These are phyloP conservation scores for Sipha flava DNA, from an alignment of 1,140 invertebrate species.

Conservation along the genomic window DNA sequence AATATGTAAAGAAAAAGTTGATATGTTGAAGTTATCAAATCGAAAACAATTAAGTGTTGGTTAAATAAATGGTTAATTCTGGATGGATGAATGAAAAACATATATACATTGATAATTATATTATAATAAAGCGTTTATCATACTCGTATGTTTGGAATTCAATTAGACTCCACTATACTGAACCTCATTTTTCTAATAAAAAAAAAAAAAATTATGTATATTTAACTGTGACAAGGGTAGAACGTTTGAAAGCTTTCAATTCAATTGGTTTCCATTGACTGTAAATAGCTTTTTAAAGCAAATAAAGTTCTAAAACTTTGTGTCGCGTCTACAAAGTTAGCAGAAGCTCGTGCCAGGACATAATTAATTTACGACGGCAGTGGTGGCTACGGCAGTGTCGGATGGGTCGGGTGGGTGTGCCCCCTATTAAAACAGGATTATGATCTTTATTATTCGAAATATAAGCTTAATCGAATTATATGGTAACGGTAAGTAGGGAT, in stretches of 20 bases:
- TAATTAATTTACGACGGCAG: constrained; percentile 13
- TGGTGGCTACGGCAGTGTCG: not conserved
- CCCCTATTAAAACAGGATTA: not conserved
- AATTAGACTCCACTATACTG: not conserved
- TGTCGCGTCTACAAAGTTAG: constrained; percentile 20
- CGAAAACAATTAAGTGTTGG: no score
- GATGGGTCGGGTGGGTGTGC: not conserved
- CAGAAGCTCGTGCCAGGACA: constrained; percentile 15
- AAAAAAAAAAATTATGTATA: not conserved
- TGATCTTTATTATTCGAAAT: not conserved
- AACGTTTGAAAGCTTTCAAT: not conserved
- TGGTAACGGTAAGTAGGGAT: not conserved
- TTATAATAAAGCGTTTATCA: not conserved
- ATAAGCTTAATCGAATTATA: not conserved
- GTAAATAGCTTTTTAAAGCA: not conserved
- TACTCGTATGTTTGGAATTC: not conserved
- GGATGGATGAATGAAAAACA: not conserved
- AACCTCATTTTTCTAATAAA: not conserved
- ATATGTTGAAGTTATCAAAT: no score
- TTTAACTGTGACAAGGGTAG: not conserved
- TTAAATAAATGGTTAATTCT: not conserved
- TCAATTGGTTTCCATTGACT: not conserved
- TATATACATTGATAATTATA: not conserved
- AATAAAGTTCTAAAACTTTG: constrained; percentile 20
- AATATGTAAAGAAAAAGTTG: no score